Evolutionary conservation across 2,888 invertebrate genomes (phyloP).

Genomic region (Odontocerum albicorne): DNA sequence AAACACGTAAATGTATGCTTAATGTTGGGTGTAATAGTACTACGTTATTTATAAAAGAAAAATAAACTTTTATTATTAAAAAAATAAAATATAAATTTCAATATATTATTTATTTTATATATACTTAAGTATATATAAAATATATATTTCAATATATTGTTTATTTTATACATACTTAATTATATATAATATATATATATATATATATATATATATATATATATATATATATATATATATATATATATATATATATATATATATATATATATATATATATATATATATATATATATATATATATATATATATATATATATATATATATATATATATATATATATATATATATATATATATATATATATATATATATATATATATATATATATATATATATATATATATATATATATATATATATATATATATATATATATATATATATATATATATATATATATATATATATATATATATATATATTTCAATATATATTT

Average conservation of each 20-base stretch:
- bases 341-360: not conserved
- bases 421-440: not conserved
- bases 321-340: not conserved
- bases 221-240: not conserved
- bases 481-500: not conserved
- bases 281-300: not conserved
- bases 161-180: not conserved
- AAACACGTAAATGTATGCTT: too few relatives aligned
- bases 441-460: not conserved
- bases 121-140: not conserved
- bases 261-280: not conserved
- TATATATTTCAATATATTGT: not conserved
- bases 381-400: not conserved
- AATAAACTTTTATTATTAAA: too few relatives aligned
- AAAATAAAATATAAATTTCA: not conserved
- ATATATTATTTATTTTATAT: not conserved
- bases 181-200: not conserved
- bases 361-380: not conserved
- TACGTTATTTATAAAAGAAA: too few relatives aligned
- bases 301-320: not conserved
- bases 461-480: not conserved
- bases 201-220: not conserved
- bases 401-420: not conserved
- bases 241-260: not conserved
- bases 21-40: too few relatives aligned